phyloP scores from a whole-genome alignment of 2,888 invertebrate species.

The Flexamia atlantica region DNA sequence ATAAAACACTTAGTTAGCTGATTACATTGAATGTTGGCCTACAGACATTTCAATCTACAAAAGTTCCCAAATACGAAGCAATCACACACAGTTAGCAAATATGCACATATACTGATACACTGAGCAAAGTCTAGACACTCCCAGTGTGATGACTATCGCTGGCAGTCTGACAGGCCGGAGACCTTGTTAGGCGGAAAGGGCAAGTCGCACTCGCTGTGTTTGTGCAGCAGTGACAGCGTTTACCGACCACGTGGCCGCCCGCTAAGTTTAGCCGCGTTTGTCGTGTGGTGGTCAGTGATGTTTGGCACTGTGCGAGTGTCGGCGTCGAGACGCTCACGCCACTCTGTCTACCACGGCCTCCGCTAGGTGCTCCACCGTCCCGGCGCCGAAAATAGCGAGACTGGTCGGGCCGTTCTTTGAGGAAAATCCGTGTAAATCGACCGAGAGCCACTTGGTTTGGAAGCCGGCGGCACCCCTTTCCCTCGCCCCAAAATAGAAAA shows the following conservation, averaged over 20 bases:
- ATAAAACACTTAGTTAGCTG: no score
- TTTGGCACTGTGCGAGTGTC: conserved; percentile 6
- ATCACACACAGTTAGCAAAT: no score
- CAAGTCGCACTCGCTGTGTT: no score
- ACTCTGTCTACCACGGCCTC: conserved; percentile 45
- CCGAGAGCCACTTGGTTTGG: no score
- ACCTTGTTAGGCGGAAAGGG: no score
- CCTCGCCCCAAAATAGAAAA: no score
- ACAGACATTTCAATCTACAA: no score
- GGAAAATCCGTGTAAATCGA: not conserved
- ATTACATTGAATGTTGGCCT: no score
- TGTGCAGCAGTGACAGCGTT: conserved; percentile 1
- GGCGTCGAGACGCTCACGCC: conserved; percentile 44
- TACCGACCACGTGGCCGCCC: not conserved
- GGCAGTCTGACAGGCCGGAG: not conserved
- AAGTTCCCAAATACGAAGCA: no score
- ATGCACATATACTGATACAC: no score
- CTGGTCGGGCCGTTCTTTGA: not conserved
- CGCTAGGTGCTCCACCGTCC: conserved; percentile 17
- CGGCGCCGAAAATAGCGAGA: conserved; percentile 30
- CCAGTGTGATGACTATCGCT: not conserved
- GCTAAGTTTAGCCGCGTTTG: conserved; percentile 29
- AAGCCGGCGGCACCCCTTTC: no score
- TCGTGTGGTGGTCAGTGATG: not conserved
- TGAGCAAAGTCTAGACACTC: not conserved